Evolutionary conservation across 2,797 vertebrate genomes (phyloP).

Genomic region (Emys orbicularis): DNA sequence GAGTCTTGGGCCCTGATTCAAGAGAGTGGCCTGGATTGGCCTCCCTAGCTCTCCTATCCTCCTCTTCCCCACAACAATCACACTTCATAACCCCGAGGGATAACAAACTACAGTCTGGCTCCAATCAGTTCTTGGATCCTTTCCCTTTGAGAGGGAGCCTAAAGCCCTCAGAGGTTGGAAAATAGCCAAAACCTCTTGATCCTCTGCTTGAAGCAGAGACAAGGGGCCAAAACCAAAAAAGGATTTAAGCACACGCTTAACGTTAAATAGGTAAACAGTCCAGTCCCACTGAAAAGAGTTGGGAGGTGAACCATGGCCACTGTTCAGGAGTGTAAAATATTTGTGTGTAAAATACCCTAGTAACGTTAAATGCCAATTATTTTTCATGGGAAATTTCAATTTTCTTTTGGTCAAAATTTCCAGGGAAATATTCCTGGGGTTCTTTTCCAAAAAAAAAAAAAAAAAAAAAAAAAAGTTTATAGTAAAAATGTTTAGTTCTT

Average conservation of each 20-base stretch:
- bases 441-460: no score
- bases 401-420: neutral
- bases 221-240: neutral
- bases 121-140: neutral
- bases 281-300: neutral
- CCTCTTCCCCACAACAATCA: neutral
- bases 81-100: neutral
- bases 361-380: neutral
- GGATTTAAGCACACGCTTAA: neutral
- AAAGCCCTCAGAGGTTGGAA: neutral
- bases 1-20: neutral
- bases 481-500: neutral
- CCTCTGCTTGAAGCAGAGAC: neutral
- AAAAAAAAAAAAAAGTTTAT: neutral
- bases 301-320: neutral
- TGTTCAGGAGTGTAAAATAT: neutral
- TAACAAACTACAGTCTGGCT: neutral
- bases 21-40: neutral
- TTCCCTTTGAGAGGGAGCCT: neutral
- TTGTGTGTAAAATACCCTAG: neutral
- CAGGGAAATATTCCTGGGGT: neutral
- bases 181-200: neutral
- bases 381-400: neutral
- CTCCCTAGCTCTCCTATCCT: neutral
- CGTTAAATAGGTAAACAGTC: neutral